These are phyloP conservation scores for Dendronephthya gigantea DNA, from an alignment of 64 coral and sea anemone species.

Conservation along the genomic window DNA sequence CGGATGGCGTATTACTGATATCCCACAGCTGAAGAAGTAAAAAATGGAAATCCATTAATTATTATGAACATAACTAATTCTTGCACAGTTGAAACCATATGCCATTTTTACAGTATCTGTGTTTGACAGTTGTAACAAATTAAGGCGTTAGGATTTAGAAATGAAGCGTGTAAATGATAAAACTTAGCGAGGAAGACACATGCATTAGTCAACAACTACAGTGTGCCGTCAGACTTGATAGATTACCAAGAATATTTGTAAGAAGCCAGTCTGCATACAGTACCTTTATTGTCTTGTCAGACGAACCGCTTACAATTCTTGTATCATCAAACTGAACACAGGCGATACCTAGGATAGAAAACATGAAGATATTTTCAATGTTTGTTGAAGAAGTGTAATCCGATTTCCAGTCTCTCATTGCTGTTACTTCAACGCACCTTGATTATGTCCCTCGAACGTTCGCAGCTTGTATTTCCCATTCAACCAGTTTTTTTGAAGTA, in stretches of 20 bases:
- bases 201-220: no score
- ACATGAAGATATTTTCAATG: not conserved
- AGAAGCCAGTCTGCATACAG: no score
- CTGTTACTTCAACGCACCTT: conserved; percentile 42
- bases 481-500: conserved; percentile 80
- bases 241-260: no score
- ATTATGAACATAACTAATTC: no score
- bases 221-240: no score
- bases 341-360: conserved; percentile 60
- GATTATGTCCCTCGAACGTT: conserved; percentile 84
- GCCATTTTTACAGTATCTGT: no score
- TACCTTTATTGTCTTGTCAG: conserved; percentile 87
- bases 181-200: no score
- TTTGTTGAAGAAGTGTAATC: not conserved
- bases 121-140: no score
- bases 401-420: no score
- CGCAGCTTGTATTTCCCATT: conserved; percentile 82
- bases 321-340: conserved; percentile 99
- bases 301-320: conserved; percentile 89
- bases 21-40: conserved; percentile 55
- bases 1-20: conserved; percentile 49
- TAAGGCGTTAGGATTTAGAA: no score
- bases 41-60: not conserved
- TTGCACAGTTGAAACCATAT: no score
- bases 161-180: no score